phyloP scores from a whole-genome alignment of 1,140 invertebrate species.

The Nautilus pompilius region DNA sequence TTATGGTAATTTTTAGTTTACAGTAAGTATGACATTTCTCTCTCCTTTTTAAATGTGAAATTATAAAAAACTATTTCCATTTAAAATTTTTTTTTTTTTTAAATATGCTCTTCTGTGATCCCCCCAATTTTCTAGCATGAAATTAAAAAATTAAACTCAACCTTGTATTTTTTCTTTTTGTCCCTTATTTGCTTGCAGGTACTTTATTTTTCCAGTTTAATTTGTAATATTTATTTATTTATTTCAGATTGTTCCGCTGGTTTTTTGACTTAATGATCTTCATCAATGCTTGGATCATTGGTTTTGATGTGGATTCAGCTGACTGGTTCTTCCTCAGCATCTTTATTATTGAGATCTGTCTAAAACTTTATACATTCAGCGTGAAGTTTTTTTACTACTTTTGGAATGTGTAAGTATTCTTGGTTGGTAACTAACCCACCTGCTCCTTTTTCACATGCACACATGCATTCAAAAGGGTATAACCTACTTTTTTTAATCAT shows the following conservation, averaged over 20 bases:
- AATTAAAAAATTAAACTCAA: neutral
- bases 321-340: slow-evolving; percentile 58
- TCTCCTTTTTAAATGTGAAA: too few species aligned
- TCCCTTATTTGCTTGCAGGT: too few species aligned
- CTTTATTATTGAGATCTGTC: slow-evolving; percentile 58
- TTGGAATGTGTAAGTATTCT: slow-evolving; percentile 59
- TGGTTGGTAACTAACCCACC: too few species aligned
- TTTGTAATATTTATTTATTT: neutral
- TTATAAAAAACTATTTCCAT: too few species aligned
- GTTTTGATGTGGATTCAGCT: slow-evolving; percentile 52
- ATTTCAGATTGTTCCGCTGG: slow-evolving; percentile 55
- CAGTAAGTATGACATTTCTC: too few species aligned
- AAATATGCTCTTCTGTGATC: too few species aligned
- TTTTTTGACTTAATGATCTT: slow-evolving; percentile 60
- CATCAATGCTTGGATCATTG: slow-evolving; percentile 60
- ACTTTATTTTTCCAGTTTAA: neutral
- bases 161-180: neutral
- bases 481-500: too few species aligned
- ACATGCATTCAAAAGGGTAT: too few species aligned
- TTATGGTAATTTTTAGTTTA: too few species aligned
- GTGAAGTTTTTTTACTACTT: slow-evolving; percentile 53
- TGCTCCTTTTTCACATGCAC: too few species aligned
- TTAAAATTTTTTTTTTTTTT: too few species aligned
- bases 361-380: slow-evolving; percentile 57
- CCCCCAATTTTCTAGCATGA: too few species aligned